These are phyloP conservation scores for Thymelicus lineola DNA, from an alignment of 2,888 invertebrate genomes.

Conservation along the genomic window DNA sequence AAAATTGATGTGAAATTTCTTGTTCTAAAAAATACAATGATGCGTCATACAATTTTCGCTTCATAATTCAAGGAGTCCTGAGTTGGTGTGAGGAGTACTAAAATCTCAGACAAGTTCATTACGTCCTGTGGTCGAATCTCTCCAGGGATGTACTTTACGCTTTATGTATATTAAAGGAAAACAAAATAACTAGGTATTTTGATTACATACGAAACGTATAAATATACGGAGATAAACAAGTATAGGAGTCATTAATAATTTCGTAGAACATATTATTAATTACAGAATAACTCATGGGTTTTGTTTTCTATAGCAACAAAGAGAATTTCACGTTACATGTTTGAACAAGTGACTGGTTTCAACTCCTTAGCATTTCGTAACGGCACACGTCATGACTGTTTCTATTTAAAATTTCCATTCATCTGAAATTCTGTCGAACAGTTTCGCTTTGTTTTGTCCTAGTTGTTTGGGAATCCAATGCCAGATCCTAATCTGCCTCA, in stretches of 20 bases:
- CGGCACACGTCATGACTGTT: constrained; percentile 27
- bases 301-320: constrained; percentile 15
- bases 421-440: constrained; percentile 13
- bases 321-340: constrained; percentile 35
- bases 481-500: neutral
- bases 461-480: neutral
- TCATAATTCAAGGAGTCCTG: too few relatives aligned
- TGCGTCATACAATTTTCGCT: too few relatives aligned
- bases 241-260: constrained; percentile 6
- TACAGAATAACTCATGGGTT: neutral
- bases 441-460: neutral
- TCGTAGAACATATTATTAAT: constrained; percentile 1
- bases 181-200: too few relatives aligned
- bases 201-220: too few relatives aligned
- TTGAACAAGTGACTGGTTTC: constrained; percentile 40
- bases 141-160: too few relatives aligned
- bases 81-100: too few relatives aligned
- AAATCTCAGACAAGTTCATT: too few relatives aligned
- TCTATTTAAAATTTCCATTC: constrained; percentile 30
- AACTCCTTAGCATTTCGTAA: constrained; percentile 19
- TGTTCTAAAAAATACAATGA: too few relatives aligned
- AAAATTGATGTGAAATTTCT: too few relatives aligned
- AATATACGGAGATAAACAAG: neutral
- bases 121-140: too few relatives aligned
- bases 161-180: too few relatives aligned